Conservation (phyloP, 1,140 invertebrate genomes). For the Bombus turneri region DNA sequence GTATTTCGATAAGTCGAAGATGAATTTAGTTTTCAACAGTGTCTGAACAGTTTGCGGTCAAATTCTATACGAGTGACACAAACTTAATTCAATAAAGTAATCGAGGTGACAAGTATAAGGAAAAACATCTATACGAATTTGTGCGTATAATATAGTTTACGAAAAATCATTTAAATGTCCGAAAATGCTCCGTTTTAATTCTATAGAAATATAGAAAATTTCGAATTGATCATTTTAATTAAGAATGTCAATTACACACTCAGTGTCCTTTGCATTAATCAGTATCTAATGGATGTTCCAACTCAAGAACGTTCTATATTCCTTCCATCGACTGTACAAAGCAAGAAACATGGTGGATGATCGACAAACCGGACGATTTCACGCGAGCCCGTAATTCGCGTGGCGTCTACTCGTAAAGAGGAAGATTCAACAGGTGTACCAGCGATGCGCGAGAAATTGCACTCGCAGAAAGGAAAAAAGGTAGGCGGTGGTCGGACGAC, state of each 20-base stretch:
- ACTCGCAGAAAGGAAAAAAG: slow-evolving; percentile 17
- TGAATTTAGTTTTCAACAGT: too few relatives aligned
- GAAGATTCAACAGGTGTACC: slow-evolving; percentile 55
- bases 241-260: background rate
- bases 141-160: too few relatives aligned
- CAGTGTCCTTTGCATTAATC: background rate
- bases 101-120: too few relatives aligned
- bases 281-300: too few relatives aligned
- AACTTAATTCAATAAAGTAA: too few relatives aligned
- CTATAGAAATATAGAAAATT: too few relatives aligned
- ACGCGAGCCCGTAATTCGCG: slow-evolving; percentile 12
- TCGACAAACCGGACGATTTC: slow-evolving; percentile 9
- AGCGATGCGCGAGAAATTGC: slow-evolving; percentile 26
- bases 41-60: too few relatives aligned
- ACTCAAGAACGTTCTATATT: background rate
- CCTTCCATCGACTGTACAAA: background rate
- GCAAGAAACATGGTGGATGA: background rate
- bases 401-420: slow-evolving; percentile 2
- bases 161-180: too few relatives aligned
- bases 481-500: background rate
- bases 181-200: too few relatives aligned
- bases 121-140: too few relatives aligned
- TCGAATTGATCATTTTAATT: background rate
- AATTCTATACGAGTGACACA: too few relatives aligned
- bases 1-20: too few relatives aligned